A percentile compares a stretch with the other conserved stretches of the same genome.
These are phyloP conservation scores for Drosophila eohydei DNA, from an alignment of 2,888 invertebrate species.

Conservation along the genomic window DNA sequence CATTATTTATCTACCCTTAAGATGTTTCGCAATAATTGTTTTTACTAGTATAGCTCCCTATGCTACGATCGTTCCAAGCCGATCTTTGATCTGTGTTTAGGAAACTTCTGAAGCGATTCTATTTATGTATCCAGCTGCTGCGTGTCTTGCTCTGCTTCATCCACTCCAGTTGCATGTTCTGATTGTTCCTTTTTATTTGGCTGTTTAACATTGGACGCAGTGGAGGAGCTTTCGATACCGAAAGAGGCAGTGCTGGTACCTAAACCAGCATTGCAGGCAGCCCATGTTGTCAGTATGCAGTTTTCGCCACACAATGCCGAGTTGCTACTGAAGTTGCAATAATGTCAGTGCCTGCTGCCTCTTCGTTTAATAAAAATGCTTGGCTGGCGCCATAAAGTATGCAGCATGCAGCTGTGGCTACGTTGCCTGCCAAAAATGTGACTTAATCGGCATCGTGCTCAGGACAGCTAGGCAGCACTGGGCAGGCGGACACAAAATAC, in stretches of 20 bases:
- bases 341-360: constrained; percentile 44
- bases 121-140: background rate
- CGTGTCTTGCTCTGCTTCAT: constrained; percentile 21
- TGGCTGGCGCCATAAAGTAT: constrained; percentile 58
- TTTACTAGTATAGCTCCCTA: too few relatives aligned
- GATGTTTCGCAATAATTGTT: too few relatives aligned
- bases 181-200: background rate
- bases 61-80: too few relatives aligned
- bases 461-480: constrained; percentile 2
- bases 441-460: constrained; percentile 26
- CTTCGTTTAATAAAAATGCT: constrained; percentile 68
- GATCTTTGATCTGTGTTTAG: too few relatives aligned
- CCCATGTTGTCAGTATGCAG: constrained; percentile 16
- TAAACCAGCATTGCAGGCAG: constrained; percentile 17
- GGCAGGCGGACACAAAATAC: constrained; percentile 38
- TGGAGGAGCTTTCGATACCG: background rate
- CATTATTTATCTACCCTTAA: too few relatives aligned
- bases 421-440: constrained; percentile 55
- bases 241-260: background rate
- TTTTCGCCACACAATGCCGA: constrained; percentile 3
- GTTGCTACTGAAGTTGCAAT: constrained; percentile 18
- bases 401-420: constrained; percentile 38
- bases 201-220: background rate
- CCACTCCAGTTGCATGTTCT: constrained; percentile 24
- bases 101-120: background rate